Base-by-base conservation (phyloP, 2,113 vertebrate genomes). In the Caretta caretta region DNA sequence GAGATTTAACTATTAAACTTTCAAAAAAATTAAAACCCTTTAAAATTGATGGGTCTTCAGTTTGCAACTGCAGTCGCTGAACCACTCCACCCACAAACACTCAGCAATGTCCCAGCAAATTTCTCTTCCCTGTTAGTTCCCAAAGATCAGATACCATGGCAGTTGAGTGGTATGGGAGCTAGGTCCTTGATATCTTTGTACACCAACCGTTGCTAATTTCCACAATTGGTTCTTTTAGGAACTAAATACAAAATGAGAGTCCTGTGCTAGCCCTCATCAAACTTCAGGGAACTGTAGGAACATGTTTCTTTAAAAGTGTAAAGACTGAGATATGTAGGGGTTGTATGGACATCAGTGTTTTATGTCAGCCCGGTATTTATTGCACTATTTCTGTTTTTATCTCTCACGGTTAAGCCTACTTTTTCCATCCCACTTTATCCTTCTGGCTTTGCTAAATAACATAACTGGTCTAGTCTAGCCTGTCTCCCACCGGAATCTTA, bases 361-460 rank as follows among this genome's bases (percentile, higher is more conserved):
- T 54, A 0, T 14, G 27, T 75, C 27, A 4, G 42, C 86, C 6
- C 4, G 3, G 8, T 54, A 3, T 5, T 6, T 46, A 49, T 38
- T 69, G 65, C 17, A 20, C 35, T n/a, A 69, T 72, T 46, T 42
- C 22, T 50, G 72, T 62, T 56, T 69, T 76, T n/a, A 11, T 53
- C 14, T 10, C 50, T 2, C 51, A 75, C 27, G 87, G 83, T 53
- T 76, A 54, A 3, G 8, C 83, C 27, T 65, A 62, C 8, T 89
- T 83, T 56, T 11, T 80, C n/a, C 12, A 11, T 51, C 86, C 81
- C 65, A 42, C 82, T 84, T 92, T 76, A 49, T 83, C 8, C 2
- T 92, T 8, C 48, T 92, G 38, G 5, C 78, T 84, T 6, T 72
- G 12, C 6, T 35, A 72, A 48, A 11, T 31, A 54, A 9, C 2